Base-by-base conservation (phyloP, 1,140 invertebrate species). In the Steinernema feltiae region DNA sequence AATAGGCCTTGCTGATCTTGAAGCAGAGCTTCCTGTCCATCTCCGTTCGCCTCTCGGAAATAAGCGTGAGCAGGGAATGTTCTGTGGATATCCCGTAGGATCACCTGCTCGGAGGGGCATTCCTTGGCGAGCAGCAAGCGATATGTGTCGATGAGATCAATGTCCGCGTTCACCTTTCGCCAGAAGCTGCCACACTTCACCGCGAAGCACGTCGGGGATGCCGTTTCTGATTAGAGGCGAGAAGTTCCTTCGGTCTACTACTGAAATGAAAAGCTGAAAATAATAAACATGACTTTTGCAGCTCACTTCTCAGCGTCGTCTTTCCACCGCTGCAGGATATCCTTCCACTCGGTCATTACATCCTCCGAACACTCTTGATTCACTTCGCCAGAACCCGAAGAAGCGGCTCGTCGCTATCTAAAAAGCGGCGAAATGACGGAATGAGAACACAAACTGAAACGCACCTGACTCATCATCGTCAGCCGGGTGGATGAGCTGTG, bases 61-160 rank as follows among this genome's bases (percentile, higher is more conserved):
- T 93, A 97, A 85, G 97, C 94, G 88, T 99, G 95, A 35, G 95
- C 97, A 29, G 97, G 96, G 89, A 98, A 99, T 69, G 97, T 99
- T 82, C 97, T 90, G 82, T 97, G 94, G 76, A 99, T 97, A 87
- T 99, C 97, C 77, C 96, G 89, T 81, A 93, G 90, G 83, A 99
- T 98, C 48, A 96, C 93, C 81, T 92, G 91, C 87, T 98, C 95
- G 86, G 69, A 77, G 0, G 75, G 72, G 32, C 82, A 79, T 69
- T 83, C 79, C 74, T 97, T 95, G 69, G 93, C 94, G 74, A 98
- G 94, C 12, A 98, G 90, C 48, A 92, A 90, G 83, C 93, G 90
- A 86, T 98, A 98, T 29, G 91, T 92, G 80, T 97, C 94, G 90
- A 96, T 93, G 86, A 96, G 92, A 71, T 92, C 91, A 71, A 90